These are phyloP conservation scores for Lipophrys pholis DNA, from an alignment of 2,113 vertebrate genomes.

Conservation along the genomic window DNA sequence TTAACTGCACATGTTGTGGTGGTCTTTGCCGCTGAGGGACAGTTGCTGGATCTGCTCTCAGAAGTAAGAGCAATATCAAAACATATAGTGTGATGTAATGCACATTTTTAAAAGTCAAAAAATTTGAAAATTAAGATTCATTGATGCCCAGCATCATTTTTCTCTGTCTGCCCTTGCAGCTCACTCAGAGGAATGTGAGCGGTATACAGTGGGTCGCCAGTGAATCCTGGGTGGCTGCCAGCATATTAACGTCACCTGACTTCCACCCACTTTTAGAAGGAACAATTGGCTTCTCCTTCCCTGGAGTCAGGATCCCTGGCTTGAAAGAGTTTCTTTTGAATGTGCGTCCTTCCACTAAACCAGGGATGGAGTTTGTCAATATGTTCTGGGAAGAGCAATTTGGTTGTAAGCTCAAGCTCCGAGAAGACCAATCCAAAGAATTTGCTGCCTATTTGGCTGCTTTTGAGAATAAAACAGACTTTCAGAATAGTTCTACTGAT, in stretches of 20 bases:
- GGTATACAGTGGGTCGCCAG: conserved; percentile 85
- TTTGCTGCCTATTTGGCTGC: background rate
- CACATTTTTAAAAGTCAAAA: no score
- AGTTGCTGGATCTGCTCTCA: conserved; percentile 74
- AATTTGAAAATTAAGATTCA: no score
- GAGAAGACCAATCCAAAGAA: background rate
- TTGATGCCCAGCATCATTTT: no score
- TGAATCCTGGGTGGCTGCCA: conserved; percentile 83
- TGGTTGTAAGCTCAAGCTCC: conserved; percentile 71
- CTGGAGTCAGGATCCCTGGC: conserved; percentile 73
- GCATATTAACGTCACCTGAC: conserved; percentile 71
- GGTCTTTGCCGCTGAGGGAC: conserved; percentile 81
- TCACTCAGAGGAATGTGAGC: conserved; percentile 79
- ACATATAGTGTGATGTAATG: no score
- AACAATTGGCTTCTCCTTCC: conserved; percentile 82
- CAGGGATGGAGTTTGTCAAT: conserved; percentile 74
- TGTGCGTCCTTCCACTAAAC: conserved; percentile 68
- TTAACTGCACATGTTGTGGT: conserved; percentile 81
- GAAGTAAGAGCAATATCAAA: conserved; percentile 54
- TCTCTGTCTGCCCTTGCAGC: conserved; percentile 74
- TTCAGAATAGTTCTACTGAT: background rate
- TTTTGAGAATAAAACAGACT: conserved; percentile 1
- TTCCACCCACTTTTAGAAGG: conserved; percentile 81
- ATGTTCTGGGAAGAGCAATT: conserved; percentile 84
- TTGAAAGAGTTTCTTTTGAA: conserved; percentile 76